Evolutionary conservation across 2,888 invertebrate species (phyloP).

Genomic region (Pollenia angustigena): DNA sequence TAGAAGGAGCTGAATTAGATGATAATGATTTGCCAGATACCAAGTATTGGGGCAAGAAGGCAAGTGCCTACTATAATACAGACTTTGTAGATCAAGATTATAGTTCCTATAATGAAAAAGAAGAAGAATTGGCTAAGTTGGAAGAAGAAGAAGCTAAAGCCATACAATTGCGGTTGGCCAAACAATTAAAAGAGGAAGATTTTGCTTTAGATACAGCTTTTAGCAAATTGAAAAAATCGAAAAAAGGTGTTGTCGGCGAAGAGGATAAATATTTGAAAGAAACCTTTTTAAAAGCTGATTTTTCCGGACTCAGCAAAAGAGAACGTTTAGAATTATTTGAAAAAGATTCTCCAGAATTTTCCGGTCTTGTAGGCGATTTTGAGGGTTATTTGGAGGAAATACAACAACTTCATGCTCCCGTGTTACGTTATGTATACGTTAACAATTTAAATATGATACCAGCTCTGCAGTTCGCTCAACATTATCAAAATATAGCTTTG

Average conservation of each 20-base stretch:
- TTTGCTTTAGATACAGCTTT: constrained; percentile 86
- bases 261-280: constrained; percentile 36
- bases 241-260: constrained; percentile 75
- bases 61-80: constrained; percentile 91
- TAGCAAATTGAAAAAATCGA: constrained; percentile 79
- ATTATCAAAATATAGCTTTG: constrained; percentile 88
- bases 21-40: constrained; percentile 90
- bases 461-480: constrained; percentile 89
- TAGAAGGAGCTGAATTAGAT: constrained; percentile 87
- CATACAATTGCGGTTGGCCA: constrained; percentile 90
- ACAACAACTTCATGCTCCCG: constrained; percentile 88
- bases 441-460: constrained; percentile 88
- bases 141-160: constrained; percentile 94
- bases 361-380: constrained; percentile 91
- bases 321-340: constrained; percentile 91
- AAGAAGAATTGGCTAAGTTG: constrained; percentile 90
- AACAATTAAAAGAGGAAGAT: constrained; percentile 92
- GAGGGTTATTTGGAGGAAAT: constrained; percentile 89
- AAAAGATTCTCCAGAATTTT: constrained; percentile 95
- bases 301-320: constrained; percentile 89
- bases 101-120: constrained; percentile 83
- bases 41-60: constrained; percentile 95
- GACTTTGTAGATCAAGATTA: constrained; percentile 96
- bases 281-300: constrained; percentile 89
- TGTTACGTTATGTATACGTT: constrained; percentile 87